Evolutionary conservation across 2,113 vertebrate genomes (phyloP), one percentile per base, ranked within the genome.

Genomic region (Oplegnathus fasciatus): DNA sequence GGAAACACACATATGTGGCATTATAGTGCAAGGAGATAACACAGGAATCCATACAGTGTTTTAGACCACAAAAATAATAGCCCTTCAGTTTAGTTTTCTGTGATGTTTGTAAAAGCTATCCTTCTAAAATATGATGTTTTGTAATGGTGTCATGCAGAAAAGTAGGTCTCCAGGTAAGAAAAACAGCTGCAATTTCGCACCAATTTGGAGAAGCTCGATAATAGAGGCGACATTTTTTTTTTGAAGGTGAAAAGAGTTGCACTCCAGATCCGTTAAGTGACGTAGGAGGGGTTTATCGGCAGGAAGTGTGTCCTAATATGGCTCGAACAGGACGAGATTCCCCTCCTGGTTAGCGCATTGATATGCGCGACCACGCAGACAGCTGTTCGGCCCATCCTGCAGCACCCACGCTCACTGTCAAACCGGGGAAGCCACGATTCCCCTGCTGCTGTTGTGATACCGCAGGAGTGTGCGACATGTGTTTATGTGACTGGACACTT

Each of bases 221-320:
- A 37, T 4, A 78, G 13, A 24, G 37, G 26, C 28, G 40, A 48
- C 28, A 28, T 44, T 62, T 70, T 28, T 76, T 57, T 22, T 37
- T 3, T 6, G 3, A 84, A 86, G 52, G 44, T 78, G 78, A 76
- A 30, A 70, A 79, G 18, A 20, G 37, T 78, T 83, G 64, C 37
- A 6, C 64, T 42, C 80, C 40, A 71, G 34, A 15, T 55, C 7
- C 48, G 30, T 26, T 73, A 5, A 1, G 72, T 92, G 91, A 92
- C 92, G 93, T 90, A 77, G 65, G 80, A 24, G 86, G 84, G 13
- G 22, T 58, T 66, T 64, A 70, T 75, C 55, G 20, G 15, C 82
- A 84, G 93, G 93, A 94, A 93, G 82, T 1, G 34, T 83, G 73
- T 78, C 94, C 94, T 92, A 79, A 95, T 93, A 94, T 92, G 94